Percentiles rank a stretch among this genome's conserved stretches.
Evolutionary conservation across 2,797 vertebrate genomes (phyloP).

Genomic region (Macropodus opercularis): DNA sequence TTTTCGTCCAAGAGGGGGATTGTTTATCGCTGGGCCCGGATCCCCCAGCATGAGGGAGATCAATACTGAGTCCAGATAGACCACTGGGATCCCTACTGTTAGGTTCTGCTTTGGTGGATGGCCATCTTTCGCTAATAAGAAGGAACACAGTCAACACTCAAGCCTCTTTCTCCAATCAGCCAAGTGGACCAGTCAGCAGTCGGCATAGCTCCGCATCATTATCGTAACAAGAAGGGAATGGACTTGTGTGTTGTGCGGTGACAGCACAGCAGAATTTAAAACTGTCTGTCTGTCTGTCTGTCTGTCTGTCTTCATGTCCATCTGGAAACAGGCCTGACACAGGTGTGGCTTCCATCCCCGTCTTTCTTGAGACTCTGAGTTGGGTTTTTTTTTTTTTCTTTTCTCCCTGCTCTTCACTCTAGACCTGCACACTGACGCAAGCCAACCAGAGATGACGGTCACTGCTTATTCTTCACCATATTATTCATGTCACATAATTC

Average conservation of each 20-base stretch:
- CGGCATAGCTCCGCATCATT: conserved; percentile 66
- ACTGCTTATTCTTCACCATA: conserved; percentile 71
- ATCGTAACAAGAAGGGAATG: conserved; percentile 49
- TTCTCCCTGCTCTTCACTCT: conserved; percentile 39
- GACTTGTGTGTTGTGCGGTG: conserved; percentile 46
- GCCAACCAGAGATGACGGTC: conserved; percentile 72
- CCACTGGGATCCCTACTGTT: conserved; percentile 66
- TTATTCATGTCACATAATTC: conserved; percentile 83
- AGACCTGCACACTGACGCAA: conserved; percentile 77
- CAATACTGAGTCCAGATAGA: conserved; percentile 64
- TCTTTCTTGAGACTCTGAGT: conserved; percentile 60
- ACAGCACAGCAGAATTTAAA: conserved; percentile 58
- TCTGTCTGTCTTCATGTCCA: conserved; percentile 36
- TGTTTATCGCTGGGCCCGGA: conserved; percentile 50
- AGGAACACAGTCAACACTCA: conserved; percentile 64
- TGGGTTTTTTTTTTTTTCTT: conserved; percentile 21
- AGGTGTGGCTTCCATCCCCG: conserved; percentile 67
- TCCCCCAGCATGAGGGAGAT: conserved; percentile 46
- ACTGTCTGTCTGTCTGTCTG: conserved; percentile 25
- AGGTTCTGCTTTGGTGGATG: conserved; percentile 56
- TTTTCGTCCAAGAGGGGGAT: conserved; percentile 36
- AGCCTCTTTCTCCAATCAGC: conserved; percentile 65
- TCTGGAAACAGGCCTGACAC: conserved; percentile 56
- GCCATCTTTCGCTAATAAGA: conserved; percentile 55
- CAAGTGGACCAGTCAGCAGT: conserved; percentile 73